Percentiles rank a stretch among this genome's conserved stretches.
These are phyloP conservation scores for Dilophus febrilis DNA, from an alignment of 2,888 invertebrate species.

Conservation along the genomic window DNA sequence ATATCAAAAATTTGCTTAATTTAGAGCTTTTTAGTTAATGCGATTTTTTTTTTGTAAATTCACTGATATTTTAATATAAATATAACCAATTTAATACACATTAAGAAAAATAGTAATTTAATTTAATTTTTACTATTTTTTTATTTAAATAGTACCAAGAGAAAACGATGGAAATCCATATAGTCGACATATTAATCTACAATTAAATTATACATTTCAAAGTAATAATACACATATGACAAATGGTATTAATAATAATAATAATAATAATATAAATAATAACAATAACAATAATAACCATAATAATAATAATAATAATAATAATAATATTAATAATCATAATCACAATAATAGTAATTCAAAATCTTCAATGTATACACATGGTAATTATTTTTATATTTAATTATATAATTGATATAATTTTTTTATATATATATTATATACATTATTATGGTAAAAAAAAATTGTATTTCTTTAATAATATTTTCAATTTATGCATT, in stretches of 20 bases:
- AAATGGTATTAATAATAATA: too few relatives aligned
- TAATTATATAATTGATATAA: not conserved
- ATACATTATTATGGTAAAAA: not conserved
- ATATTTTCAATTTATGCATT: too few relatives aligned
- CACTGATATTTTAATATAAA: too few relatives aligned
- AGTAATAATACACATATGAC: conserved; percentile 44
- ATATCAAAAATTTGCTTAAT: too few relatives aligned
- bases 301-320: conserved; percentile 23
- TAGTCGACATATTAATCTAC: conserved; percentile 72
- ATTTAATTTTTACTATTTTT: conserved; percentile 19
- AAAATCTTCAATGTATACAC: conserved; percentile 36
- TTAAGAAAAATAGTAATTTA: too few relatives aligned
- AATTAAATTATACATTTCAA: conserved; percentile 76
- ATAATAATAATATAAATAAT: conserved; percentile 28
- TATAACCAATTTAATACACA: too few relatives aligned
- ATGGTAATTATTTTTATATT: conserved; percentile 31
- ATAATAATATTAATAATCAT: conserved; percentile 19
- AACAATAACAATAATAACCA: conserved; percentile 23
- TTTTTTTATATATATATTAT: not conserved
- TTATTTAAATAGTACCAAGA: conserved; percentile 38
- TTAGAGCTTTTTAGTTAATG: too few relatives aligned
- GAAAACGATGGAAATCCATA: conserved; percentile 54
- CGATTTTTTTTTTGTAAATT: too few relatives aligned
- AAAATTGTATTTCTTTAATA: too few relatives aligned
- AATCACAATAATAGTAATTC: conserved; percentile 21